A percentile compares a stretch with the other conserved stretches of the same genome.
Evolutionary conservation across 2,888 invertebrate species (phyloP).

Genomic region (Agrochola lota): DNA sequence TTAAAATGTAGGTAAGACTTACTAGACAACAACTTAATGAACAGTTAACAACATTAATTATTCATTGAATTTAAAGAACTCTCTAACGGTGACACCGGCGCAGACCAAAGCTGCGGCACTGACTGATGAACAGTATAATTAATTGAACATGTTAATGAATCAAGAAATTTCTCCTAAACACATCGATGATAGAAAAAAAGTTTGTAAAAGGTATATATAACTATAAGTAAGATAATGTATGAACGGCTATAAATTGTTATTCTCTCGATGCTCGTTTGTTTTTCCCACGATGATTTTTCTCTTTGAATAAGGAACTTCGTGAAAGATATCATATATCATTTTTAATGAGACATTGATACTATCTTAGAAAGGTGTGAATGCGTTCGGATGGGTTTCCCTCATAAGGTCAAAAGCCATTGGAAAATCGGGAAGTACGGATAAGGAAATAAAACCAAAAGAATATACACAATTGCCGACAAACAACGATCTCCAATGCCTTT

Average conservation of each 20-base stretch:
- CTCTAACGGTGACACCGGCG: slow-evolving; percentile 15
- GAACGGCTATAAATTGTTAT: slow-evolving; percentile 1
- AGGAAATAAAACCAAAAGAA: slow-evolving; percentile 1
- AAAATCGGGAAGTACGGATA: slow-evolving; percentile 4
- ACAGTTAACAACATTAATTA: slow-evolving; percentile 9
- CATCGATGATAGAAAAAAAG: slow-evolving; percentile 44
- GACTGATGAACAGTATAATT: slow-evolving; percentile 32
- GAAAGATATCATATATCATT: slow-evolving; percentile 34
- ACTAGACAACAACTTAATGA: neutral
- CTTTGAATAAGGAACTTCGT: slow-evolving; percentile 18
- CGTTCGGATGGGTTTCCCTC: neutral
- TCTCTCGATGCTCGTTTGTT: neutral
- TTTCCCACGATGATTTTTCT: slow-evolving; percentile 36
- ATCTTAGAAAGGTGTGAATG: slow-evolving; percentile 9
- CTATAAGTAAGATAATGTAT: neutral
- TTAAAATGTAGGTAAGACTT: neutral
- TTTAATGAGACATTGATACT: slow-evolving; percentile 35
- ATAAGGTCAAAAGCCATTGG: slow-evolving; percentile 3
- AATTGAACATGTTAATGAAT: slow-evolving; percentile 15
- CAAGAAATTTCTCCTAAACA: slow-evolving; percentile 43
- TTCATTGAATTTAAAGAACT: slow-evolving; percentile 43
- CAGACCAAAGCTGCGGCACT: slow-evolving; percentile 4
- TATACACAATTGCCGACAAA: neutral
- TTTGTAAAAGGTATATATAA: neutral
- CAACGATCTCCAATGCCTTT: neutral